Base-by-base conservation (phyloP, 2,888 invertebrate genomes). In the Parnassius orleans region DNA sequence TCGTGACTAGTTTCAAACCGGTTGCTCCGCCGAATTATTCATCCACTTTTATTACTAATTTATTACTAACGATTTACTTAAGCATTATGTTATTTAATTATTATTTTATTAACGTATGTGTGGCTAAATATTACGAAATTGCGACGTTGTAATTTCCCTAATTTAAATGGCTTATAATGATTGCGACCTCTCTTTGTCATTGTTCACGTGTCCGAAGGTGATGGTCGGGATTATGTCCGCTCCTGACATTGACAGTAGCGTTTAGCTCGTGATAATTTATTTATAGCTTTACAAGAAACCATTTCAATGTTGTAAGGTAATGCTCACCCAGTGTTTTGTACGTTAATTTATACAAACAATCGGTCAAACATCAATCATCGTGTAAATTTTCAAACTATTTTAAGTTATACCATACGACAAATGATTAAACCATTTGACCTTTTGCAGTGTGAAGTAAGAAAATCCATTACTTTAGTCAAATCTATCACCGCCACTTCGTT, bases 1-100 rank as follows among this genome's bases (percentile, higher is more conserved):
- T 47, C 71, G 68, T 68, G 72, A 71, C 48, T 63, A 55, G 46
- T 56, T 63, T 48, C 14, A 53, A 63, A 63, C 60, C 53, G 15
- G 60, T 63, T 52, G 41, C 11, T 56, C 59, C 2, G 19, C 19
- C 19, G 19, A 60, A 60, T 59, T 63, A 63, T 63, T 60, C 52
- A 60, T 56, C 47, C 53, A 51, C 14, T n/a, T 60, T 60, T 63
- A 60, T 56, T 19, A 51, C 33, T 33, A 33, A 33, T 60, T 60
- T 63, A 60, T 56, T 46, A 54, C 33, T 42, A 59, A 55, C 33
- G 47, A 48, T 53, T 63, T 52, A 55, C 15, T 51, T 47, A 48
- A 51, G 33, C 55, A 60, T 56, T 60, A 52, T 19, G 41, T 19
- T 55, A 53, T 56, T 53, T 60, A 60, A 63, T 63, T 12, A n/a